Conservation (phyloP, 2,888 invertebrate genomes). For the Dryobotodes eremita region DNA sequence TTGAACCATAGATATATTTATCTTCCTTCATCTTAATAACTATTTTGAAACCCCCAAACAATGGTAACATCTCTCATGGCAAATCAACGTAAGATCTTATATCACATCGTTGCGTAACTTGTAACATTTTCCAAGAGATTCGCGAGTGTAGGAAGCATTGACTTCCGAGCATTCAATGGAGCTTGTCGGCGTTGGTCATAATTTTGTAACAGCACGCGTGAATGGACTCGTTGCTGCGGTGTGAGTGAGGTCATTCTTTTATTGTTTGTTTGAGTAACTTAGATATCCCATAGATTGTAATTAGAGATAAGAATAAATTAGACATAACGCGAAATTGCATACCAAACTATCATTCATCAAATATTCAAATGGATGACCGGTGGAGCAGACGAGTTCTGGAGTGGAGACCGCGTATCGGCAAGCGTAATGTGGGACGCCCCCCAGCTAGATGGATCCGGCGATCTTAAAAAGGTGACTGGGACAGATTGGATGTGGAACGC, state of each 20-base stretch:
- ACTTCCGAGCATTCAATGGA: slow-evolving; percentile 74
- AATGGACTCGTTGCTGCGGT: slow-evolving; percentile 49
- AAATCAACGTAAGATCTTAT: slow-evolving; percentile 62
- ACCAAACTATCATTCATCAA: not conserved
- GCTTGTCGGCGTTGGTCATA: slow-evolving; percentile 60
- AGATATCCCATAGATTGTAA: slow-evolving; percentile 7
- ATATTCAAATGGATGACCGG: not conserved
- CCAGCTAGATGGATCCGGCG: not conserved
- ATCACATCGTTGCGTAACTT: slow-evolving; percentile 68
- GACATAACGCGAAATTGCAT: not conserved
- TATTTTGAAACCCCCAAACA: slow-evolving; percentile 58
- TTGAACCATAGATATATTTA: slow-evolving; percentile 17
- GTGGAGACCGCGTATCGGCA: not conserved
- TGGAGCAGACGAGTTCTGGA: not conserved
- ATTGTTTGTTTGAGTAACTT: slow-evolving; percentile 11
- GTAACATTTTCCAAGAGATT: slow-evolving; percentile 61
- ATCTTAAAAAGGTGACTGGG: not conserved
- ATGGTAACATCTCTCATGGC: slow-evolving; percentile 61
- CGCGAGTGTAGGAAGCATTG: slow-evolving; percentile 65
- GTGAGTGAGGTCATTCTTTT: slow-evolving; percentile 51
- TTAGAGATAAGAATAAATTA: not conserved
- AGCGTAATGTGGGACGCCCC: too few species aligned
- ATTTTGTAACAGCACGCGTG: slow-evolving; percentile 60
- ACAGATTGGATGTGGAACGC: not conserved
- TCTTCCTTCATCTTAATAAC: slow-evolving; percentile 36